These are phyloP conservation scores for Tricholaema leucomelas DNA, from an alignment of 2,113 vertebrate species.

Conservation along the genomic window DNA sequence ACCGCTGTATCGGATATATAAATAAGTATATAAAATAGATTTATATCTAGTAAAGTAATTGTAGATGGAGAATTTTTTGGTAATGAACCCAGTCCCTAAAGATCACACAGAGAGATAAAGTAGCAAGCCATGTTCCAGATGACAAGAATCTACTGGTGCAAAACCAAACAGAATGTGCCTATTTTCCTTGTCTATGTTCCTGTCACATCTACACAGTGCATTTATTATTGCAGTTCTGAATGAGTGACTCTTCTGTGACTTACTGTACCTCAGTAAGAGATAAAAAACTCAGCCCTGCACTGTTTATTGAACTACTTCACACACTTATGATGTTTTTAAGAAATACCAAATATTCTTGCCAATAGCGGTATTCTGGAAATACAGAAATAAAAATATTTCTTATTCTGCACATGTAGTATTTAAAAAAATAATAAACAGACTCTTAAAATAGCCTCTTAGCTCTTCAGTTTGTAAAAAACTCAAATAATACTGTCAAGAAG, in stretches of 20 bases:
- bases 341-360: conserved; percentile 11
- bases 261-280: conserved; percentile 33
- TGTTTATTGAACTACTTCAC: not conserved
- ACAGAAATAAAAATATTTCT: conserved; percentile 43
- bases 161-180: not conserved
- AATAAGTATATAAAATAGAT: not conserved
- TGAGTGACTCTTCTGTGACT: not conserved
- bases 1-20: not conserved
- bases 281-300: not conserved
- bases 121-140: not conserved
- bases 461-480: conserved; percentile 41
- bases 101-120: not conserved
- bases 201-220: not conserved
- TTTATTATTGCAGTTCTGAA: not conserved
- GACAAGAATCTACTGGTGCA: not conserved
- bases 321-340: not conserved
- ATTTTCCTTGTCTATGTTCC: not conserved
- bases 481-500: conserved; percentile 16
- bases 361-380: not conserved
- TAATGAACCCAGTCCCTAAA: not conserved
- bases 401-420: conserved; percentile 15
- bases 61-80: not conserved
- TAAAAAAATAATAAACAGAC: conserved; percentile 38
- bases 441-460: conserved; percentile 52
- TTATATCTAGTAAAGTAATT: not conserved